Conservation (phyloP, 2,113 vertebrate species). For the Neotoma lepida region DNA sequence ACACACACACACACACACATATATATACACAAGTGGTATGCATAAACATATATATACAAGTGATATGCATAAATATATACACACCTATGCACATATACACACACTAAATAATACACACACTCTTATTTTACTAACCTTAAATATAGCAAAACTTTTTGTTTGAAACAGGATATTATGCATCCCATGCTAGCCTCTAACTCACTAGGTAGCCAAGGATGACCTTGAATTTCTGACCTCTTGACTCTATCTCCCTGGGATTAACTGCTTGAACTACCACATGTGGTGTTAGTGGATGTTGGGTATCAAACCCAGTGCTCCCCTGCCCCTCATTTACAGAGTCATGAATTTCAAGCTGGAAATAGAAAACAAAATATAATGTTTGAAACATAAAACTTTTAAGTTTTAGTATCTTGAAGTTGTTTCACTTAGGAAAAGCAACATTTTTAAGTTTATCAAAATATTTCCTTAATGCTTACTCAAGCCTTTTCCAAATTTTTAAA, state of each 20-base stretch:
- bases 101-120: not conserved
- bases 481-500: not conserved
- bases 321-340: not conserved
- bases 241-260: not conserved
- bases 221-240: not conserved
- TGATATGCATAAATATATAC: not conserved
- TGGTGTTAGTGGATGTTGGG: not conserved
- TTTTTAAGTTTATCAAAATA: conserved; percentile 30
- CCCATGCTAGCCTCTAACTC: not conserved
- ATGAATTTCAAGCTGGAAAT: conserved; percentile 19
- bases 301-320: not conserved
- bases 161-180: not conserved
- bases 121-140: not conserved
- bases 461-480: conserved; percentile 6
- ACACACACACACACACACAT: not conserved
- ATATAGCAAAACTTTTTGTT: not conserved
- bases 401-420: conserved; percentile 8
- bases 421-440: not conserved
- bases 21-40: not conserved
- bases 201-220: not conserved
- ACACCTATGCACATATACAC: not conserved
- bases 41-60: no score
- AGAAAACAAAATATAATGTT: conserved; percentile 36
- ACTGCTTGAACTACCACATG: not conserved
- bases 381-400: conserved; percentile 11